Base-by-base conservation (phyloP, 2,113 vertebrate genomes). In the Leptocoma aspasia region DNA sequence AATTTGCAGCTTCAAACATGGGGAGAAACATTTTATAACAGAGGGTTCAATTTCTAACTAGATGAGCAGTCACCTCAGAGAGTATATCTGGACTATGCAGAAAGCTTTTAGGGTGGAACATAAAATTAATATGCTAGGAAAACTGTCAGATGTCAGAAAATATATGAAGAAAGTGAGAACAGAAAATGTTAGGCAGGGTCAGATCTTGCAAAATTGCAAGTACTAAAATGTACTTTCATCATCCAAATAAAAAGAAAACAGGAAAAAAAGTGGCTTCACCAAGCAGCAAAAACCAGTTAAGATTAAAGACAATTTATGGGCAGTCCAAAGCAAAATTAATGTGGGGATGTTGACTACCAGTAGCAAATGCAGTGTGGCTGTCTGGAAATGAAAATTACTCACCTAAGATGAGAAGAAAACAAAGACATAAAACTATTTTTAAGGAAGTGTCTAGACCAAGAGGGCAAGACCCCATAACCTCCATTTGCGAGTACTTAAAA, bases 121-220 rank as follows among this genome's bases (percentile, higher is more conserved):
- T 56, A 17, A 81, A 93, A 71, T 65, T 81, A 95, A 89, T 84
- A 92, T 47, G 76, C 39, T 60, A 88, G 33, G 21, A 83, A 95
- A 95, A 86, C 60, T 81, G 42, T 90, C 76, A 92, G 79, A 94
- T 95, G 66, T 92, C 78, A 92, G 66, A 69, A 96, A 94, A 92
- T 76, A 80, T 17, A 80, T 17, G 37, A 79, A 88, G 66, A 83
- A 92, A 92, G 64, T 61, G 39, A 93, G 54, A 96, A 88, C 14
- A 59, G 75, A 92, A 92, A 70, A 94, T 73, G 50, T 42, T 65
- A 89, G 50, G 54, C 54, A 83, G 72, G 76, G 82, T 93, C 64
- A 94, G 50, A 47, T 81, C 86, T 73, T 78, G 79, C 59, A 92
- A 89, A 95, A 93, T 11, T 86, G 35, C 50, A 88, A 81, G 71